Percentiles rank a stretch among this genome's conserved stretches.
Evolutionary conservation across 2,113 vertebrate species (phyloP).

Genomic region (Cygnus buccinator): DNA sequence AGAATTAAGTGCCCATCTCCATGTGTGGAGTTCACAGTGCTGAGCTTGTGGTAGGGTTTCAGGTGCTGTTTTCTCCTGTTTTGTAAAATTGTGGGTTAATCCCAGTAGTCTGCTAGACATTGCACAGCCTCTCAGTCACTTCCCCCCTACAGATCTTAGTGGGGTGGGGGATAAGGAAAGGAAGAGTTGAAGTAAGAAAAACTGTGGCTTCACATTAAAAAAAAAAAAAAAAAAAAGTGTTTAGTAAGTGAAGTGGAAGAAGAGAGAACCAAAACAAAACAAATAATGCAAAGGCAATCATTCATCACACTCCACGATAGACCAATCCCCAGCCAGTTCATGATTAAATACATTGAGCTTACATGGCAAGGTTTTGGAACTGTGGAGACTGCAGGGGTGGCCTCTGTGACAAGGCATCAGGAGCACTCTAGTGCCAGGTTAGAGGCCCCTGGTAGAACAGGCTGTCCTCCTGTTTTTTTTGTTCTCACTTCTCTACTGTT

Average conservation of each 20-base stretch:
- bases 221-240: no score
- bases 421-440: no score
- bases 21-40: neutral
- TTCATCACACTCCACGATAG: neutral
- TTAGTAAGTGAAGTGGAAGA: neutral
- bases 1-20: neutral
- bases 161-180: neutral
- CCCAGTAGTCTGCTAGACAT: neutral
- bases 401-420: no score
- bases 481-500: no score
- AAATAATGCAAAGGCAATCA: neutral
- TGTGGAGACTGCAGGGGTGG: no score
- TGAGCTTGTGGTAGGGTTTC: neutral
- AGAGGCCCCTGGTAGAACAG: no score
- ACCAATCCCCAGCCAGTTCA: neutral
- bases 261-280: neutral
- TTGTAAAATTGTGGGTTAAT: neutral
- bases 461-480: no score
- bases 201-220: neutral
- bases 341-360: neutral
- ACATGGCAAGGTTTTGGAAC: no score
- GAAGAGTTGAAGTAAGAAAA: neutral
- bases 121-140: fast-evolving
- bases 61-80: neutral
- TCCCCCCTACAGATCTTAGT: fast-evolving